Evolutionary conservation across 2,113 vertebrate species (phyloP).

Genomic region (Limanda limanda): DNA sequence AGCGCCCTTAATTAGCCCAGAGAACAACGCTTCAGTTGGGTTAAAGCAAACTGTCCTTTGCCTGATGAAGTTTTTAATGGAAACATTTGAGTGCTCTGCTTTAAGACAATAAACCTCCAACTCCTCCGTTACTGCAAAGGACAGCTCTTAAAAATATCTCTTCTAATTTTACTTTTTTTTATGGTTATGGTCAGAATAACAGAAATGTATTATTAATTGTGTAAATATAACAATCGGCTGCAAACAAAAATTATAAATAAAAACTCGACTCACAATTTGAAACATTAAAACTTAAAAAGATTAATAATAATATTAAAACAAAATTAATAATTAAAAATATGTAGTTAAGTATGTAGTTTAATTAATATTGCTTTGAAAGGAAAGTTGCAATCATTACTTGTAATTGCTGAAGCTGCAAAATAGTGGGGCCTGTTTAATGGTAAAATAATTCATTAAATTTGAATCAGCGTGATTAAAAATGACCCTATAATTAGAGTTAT

Average conservation of each 20-base stretch:
- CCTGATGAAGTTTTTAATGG: slow-evolving; percentile 41
- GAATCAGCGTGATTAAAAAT: too few relatives aligned
- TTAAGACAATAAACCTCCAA: not conserved
- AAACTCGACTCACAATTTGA: not conserved
- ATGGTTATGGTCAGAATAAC: not conserved
- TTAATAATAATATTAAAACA: not conserved
- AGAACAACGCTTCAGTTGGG: slow-evolving; percentile 26
- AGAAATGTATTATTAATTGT: too few relatives aligned
- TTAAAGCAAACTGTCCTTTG: slow-evolving; percentile 27
- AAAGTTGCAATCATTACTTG: too few relatives aligned
- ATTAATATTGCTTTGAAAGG: not conserved
- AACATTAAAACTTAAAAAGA: not conserved
- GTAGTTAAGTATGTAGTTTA: not conserved
- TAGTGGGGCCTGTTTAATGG: not conserved
- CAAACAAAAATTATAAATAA: not conserved
- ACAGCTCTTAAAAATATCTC: not conserved
- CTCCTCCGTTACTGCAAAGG: not conserved
- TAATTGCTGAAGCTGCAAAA: too few relatives aligned
- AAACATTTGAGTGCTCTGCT: not conserved
- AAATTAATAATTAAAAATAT: not conserved
- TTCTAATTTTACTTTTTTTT: not conserved
- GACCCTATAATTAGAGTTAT: not conserved
- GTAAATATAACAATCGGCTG: too few relatives aligned
- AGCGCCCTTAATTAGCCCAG: slow-evolving; percentile 63
- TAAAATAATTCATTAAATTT: not conserved